These are phyloP conservation scores for Pithys albifrons DNA, from an alignment of 2,113 vertebrate species.

Conservation along the genomic window DNA sequence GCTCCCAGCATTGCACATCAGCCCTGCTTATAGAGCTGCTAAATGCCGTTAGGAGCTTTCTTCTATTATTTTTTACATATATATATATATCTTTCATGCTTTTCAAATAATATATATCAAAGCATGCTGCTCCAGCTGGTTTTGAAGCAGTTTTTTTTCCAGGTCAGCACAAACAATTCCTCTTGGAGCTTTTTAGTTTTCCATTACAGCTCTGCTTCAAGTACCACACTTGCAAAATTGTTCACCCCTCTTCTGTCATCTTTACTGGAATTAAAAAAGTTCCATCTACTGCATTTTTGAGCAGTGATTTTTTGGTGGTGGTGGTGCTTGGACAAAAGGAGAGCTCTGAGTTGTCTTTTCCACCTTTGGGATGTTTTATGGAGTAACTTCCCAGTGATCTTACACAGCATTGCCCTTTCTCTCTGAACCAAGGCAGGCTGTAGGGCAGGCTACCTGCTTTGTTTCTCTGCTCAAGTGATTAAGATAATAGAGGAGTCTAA, in stretches of 20 bases:
- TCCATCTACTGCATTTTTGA: not conserved
- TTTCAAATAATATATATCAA: not conserved
- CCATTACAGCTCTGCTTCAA: not conserved
- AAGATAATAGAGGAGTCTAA: not conserved
- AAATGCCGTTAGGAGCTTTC: not conserved
- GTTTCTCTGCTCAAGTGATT: not conserved
- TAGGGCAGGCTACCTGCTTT: not conserved
- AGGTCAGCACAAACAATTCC: conserved; percentile 12
- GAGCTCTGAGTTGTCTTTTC: not conserved
- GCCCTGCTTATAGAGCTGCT: not conserved
- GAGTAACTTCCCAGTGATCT: not conserved
- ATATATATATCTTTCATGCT: not conserved
- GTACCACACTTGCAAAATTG: not conserved
- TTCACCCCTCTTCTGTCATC: not conserved
- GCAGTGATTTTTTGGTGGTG: not conserved
- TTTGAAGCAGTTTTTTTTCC: not conserved
- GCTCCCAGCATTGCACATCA: not conserved
- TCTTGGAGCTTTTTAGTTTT: not conserved
- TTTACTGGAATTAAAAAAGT: not conserved
- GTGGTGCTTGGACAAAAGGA: not conserved
- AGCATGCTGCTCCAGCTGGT: not conserved
- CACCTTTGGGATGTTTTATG: not conserved
- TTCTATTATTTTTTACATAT: not conserved
- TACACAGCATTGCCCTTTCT: not conserved
- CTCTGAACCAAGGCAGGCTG: not conserved